phyloP scores from a whole-genome alignment of 2,797 vertebrate species.

The Sebastes matsubarae region DNA sequence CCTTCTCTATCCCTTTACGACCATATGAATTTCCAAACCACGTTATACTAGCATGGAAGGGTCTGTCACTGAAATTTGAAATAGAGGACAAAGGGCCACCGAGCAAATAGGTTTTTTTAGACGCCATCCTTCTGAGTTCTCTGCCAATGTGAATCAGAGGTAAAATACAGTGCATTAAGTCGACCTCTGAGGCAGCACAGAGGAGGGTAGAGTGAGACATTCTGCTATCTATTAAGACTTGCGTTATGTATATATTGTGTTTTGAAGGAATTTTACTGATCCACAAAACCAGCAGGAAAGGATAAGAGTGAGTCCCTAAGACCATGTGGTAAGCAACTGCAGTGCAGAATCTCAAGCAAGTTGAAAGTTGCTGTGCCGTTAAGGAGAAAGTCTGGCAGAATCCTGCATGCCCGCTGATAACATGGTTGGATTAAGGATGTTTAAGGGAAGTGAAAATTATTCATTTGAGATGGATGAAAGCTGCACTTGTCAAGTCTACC shows the following conservation, averaged over 20 bases:
- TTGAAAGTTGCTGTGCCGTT: conserved; percentile 81
- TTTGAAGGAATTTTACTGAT: conserved; percentile 84
- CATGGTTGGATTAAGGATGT: conserved; percentile 87
- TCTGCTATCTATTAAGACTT: conserved; percentile 81
- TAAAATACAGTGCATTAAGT: conserved; percentile 79
- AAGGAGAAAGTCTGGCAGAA: conserved; percentile 82
- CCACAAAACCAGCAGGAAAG: conserved; percentile 82
- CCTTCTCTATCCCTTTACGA: conserved; percentile 62
- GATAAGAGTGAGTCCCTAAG: conserved; percentile 80
- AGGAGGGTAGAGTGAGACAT: conserved; percentile 79
- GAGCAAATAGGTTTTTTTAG: conserved; percentile 68
- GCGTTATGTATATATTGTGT: conserved; percentile 82
- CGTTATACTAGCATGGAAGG: conserved; percentile 62
- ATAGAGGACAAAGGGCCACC: conserved; percentile 77
- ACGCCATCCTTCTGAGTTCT: conserved; percentile 67
- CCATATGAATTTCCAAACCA: conserved; percentile 62
- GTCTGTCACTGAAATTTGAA: conserved; percentile 75
- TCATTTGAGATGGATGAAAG: conserved; percentile 89
- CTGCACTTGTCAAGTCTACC: conserved; percentile 87
- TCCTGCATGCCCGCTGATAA: conserved; percentile 87
- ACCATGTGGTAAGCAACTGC: conserved; percentile 79
- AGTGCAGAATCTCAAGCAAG: conserved; percentile 77
- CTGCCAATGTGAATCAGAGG: conserved; percentile 79
- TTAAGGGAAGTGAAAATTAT: conserved; percentile 89
- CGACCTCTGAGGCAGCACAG: conserved; percentile 79